Conservation (phyloP, 2,797 vertebrate genomes). For the Dicrostonyx torquatus region DNA sequence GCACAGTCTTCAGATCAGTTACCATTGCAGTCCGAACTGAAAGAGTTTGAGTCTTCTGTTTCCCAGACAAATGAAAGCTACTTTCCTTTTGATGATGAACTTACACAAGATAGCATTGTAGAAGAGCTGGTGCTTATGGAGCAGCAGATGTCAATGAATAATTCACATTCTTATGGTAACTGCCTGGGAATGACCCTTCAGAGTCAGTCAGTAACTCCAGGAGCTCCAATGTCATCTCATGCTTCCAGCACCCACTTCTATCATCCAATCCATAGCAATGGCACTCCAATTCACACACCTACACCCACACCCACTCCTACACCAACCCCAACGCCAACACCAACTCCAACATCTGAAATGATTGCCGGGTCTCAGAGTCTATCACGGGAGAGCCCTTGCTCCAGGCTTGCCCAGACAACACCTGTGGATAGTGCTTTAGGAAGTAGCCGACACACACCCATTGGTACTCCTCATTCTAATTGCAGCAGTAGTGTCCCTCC, state of each 20-base stretch:
- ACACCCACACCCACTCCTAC: constrained; percentile 92
- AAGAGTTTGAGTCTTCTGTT: constrained; percentile 91
- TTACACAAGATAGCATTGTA: constrained; percentile 99
- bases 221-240: constrained; percentile 87
- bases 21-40: constrained; percentile 90
- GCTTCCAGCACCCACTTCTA: constrained; percentile 89
- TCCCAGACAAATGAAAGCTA: constrained; percentile 94
- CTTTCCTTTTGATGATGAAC: constrained; percentile 97
- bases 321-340: constrained; percentile 93
- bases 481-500: constrained; percentile 97
- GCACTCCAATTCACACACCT: constrained; percentile 91
- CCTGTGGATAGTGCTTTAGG: constrained; percentile 96
- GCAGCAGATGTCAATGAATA: constrained; percentile 97
- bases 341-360: constrained; percentile 95
- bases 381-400: constrained; percentile 95
- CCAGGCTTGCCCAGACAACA: constrained; percentile 92
- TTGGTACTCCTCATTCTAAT: constrained; percentile 96
- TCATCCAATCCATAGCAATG: constrained; percentile 89
- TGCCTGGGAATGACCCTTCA: constrained; percentile 91
- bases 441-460: constrained; percentile 95
- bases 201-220: constrained; percentile 87
- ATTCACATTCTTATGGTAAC: constrained; percentile 89
- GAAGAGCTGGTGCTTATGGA: constrained; percentile 99
- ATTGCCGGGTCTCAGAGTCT: constrained; percentile 90
- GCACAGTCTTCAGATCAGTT: constrained; percentile 89